Evolutionary conservation across 2,113 vertebrate species (phyloP).

Genomic region (Carlito syrichta): DNA sequence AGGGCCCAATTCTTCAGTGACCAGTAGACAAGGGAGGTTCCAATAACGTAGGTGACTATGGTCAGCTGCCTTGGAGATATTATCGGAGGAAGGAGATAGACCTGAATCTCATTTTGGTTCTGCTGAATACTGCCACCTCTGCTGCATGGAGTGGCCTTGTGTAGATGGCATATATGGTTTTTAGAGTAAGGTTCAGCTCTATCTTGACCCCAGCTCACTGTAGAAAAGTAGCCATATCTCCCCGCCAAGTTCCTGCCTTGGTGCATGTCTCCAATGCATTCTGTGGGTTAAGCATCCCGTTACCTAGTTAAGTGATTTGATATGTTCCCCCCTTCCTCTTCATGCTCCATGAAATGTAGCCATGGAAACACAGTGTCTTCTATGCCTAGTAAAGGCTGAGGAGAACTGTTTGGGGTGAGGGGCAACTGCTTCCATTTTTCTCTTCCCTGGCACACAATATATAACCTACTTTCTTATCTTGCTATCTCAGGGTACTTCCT

Average conservation of each 20-base stretch:
- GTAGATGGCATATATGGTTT: not conserved
- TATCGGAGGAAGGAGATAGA: not conserved
- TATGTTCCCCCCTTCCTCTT: not conserved
- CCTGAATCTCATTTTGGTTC: not conserved
- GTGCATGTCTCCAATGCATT: not conserved
- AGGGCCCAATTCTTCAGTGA: not conserved
- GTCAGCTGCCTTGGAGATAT: not conserved
- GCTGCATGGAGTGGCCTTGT: not conserved
- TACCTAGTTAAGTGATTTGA: not conserved
- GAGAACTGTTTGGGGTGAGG: no score
- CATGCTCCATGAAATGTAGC: not conserved
- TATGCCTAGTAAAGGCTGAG: not conserved
- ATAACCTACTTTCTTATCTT: not conserved
- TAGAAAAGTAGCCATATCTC: not conserved
- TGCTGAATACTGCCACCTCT: not conserved
- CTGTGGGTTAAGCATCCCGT: not conserved
- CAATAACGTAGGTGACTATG: not conserved
- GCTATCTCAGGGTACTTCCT: not conserved
- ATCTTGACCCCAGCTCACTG: not conserved
- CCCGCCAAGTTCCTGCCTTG: not conserved
- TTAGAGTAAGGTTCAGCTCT: not conserved
- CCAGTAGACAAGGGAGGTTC: not conserved
- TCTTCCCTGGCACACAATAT: not conserved
- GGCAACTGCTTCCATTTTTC: not conserved
- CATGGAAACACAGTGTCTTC: not conserved